Conservation (phyloP, 2,888 invertebrate species). For the Pandemis heparana region DNA sequence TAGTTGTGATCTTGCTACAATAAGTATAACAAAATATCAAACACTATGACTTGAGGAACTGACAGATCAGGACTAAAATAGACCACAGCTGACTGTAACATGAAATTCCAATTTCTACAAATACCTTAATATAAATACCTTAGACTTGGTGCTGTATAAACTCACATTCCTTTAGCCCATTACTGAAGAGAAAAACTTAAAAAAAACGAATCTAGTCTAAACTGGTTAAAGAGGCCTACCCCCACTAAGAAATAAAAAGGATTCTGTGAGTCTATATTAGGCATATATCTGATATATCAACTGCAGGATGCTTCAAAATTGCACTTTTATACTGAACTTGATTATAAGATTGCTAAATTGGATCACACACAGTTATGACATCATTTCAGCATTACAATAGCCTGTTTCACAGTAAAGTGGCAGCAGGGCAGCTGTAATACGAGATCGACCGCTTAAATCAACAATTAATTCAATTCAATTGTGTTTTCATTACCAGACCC, state of each 20-base stretch:
- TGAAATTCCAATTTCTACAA: too few species aligned
- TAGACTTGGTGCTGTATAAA: too few species aligned
- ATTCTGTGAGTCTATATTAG: background rate
- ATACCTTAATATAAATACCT: too few species aligned
- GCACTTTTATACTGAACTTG: constrained; percentile 22
- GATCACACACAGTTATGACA: constrained; percentile 32
- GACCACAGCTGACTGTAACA: too few species aligned
- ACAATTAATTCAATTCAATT: constrained; percentile 32
- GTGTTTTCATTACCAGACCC: constrained; percentile 9
- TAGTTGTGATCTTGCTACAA: too few species aligned
- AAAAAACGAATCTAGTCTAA: too few species aligned
- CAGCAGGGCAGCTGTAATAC: constrained; percentile 12
- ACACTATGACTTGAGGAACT: too few species aligned
- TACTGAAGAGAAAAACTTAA: too few species aligned
- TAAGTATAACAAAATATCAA: too few species aligned
- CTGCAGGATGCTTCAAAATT: constrained; percentile 15
- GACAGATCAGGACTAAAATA: too few species aligned
- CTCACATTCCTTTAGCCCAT: too few species aligned
- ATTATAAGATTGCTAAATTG: constrained; percentile 30
- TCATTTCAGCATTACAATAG: constrained; percentile 31
- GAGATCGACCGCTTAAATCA: constrained; percentile 16
- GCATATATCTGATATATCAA: background rate
- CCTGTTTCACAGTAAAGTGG: constrained; percentile 14
- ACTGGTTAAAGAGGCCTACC: background rate
- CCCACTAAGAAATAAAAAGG: background rate